Base-by-base conservation (phyloP, 1,140 invertebrate genomes). In the Drosophila kohkoa region DNA sequence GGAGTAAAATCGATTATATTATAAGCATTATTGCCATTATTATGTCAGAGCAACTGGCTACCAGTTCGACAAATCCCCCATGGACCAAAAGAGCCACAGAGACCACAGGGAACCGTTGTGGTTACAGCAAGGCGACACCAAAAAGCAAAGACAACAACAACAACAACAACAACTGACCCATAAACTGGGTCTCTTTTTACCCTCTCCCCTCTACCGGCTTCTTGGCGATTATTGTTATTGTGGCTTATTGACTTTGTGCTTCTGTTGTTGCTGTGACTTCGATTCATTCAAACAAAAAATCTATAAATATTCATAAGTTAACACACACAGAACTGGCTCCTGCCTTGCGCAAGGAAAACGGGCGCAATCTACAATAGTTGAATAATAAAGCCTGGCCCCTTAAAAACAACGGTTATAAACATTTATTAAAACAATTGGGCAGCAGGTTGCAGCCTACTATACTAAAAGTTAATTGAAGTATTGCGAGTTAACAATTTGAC, bases 271-370 rank as follows among this genome's bases (percentile, higher is more conserved):
- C 67, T 64, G 30, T 48, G n/a, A 3, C 32, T 43, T 25, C 15
- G 11, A 25, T 43, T 43, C 25, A 63, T 64, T 55, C 81, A 80
- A 82, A 83, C 77, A 63, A 43, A 74, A 60, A 62, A 80, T 82
- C 81, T 80, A 83, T 85, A 83, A 83, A 83, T 85, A 83, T 83
- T 82, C 81, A 83, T 83, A 81, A 77, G 82, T 58, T 69, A 65
- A 59, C 76, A 45, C 75, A 45, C 75, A 55, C 64, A 77, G 35
- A 13, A 1, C 54, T 64, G 52, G 75, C 81, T 82, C 73, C 81
- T 80, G 81, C n/a, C 80, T 79, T 79, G 81, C 77, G 77, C 76
- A 85, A 85, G 81, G 49, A 60, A 60, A 62, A 35, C 57, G 41
- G 8, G 55, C 54, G 46, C 16, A 16, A 49, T 51, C 43, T 55